phyloP scores from a whole-genome alignment of 2,888 invertebrate genomes.

The Oligia fasciuncula region DNA sequence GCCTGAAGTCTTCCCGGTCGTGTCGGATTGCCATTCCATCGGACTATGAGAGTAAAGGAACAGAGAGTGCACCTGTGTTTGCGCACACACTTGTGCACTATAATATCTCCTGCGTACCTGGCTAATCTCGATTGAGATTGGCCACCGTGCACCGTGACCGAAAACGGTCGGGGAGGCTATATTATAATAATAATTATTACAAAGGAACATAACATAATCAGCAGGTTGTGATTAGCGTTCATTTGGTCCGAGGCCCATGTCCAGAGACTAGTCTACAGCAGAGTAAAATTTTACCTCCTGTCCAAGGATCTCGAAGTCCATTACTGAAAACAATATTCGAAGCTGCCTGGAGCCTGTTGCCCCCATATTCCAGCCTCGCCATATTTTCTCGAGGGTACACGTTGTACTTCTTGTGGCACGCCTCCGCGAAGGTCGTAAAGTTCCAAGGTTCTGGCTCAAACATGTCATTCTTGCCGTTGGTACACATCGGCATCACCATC shows the following conservation, averaged over 20 bases:
- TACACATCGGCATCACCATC: conserved; percentile 99
- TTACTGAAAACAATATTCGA: conserved; percentile 95
- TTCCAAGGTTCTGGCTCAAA: conserved; percentile 95
- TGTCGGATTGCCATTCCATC: no score
- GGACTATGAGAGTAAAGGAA: no score
- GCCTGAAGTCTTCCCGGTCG: no score
- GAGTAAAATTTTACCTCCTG: conserved; percentile 89
- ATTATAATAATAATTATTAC: background rate
- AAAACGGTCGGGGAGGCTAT: no score
- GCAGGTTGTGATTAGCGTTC: background rate
- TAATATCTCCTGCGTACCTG: no score
- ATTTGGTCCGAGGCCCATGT: background rate
- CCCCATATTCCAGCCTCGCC: conserved; percentile 95
- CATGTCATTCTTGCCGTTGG: conserved; percentile 94
- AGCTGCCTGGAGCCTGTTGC: conserved; percentile 91
- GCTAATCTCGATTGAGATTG: no score
- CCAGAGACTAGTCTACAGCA: background rate
- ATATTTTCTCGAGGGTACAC: conserved; percentile 92
- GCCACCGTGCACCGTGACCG: no score
- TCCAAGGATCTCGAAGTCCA: conserved; percentile 96
- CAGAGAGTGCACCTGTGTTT: no score
- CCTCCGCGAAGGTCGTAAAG: conserved; percentile 90
- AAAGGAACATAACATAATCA: background rate
- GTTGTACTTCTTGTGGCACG: conserved; percentile 93
- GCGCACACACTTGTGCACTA: no score